Evolutionary conservation across 2,888 invertebrate species (phyloP).

Genomic region (Tachina lurida): DNA sequence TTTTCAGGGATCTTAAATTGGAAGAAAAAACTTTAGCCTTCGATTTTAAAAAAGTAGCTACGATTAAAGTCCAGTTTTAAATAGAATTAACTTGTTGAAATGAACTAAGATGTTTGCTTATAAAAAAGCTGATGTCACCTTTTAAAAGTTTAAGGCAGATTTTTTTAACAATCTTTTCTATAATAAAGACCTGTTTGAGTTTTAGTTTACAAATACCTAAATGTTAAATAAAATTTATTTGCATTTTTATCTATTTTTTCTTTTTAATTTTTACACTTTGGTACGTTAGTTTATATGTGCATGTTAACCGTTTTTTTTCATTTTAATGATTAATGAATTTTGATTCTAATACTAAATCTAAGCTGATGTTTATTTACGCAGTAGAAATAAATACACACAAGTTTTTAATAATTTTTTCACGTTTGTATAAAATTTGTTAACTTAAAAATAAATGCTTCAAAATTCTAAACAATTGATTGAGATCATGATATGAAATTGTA

Average conservation of each 20-base stretch:
- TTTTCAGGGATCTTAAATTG: no score
- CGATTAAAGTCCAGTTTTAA: neutral
- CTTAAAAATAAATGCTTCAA: slow-evolving; percentile 3
- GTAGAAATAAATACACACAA: neutral
- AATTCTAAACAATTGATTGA: slow-evolving; percentile 37
- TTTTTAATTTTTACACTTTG: neutral
- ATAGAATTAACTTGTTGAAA: neutral
- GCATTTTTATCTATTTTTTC: slow-evolving; percentile 13
- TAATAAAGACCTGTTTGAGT: slow-evolving; percentile 19
- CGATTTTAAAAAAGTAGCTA: no score
- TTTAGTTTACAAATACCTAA: neutral
- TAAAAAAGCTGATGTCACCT: slow-evolving; percentile 50
- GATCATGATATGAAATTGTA: slow-evolving; percentile 23
- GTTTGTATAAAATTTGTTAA: slow-evolving; percentile 3
- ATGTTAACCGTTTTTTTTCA: neutral
- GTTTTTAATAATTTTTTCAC: slow-evolving; percentile 26
- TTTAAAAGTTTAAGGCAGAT: slow-evolving; percentile 19
- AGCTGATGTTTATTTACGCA: neutral
- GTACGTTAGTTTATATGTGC: no score
- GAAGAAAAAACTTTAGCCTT: neutral
- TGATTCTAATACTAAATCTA: neutral
- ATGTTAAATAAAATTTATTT: slow-evolving; percentile 11
- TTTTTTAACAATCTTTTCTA: slow-evolving; percentile 22
- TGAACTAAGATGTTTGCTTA: slow-evolving; percentile 12
- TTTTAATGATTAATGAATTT: slow-evolving; percentile 26